Evolutionary conservation across 2,888 invertebrate genomes (phyloP).

Genomic region (Epinotia ramella): DNA sequence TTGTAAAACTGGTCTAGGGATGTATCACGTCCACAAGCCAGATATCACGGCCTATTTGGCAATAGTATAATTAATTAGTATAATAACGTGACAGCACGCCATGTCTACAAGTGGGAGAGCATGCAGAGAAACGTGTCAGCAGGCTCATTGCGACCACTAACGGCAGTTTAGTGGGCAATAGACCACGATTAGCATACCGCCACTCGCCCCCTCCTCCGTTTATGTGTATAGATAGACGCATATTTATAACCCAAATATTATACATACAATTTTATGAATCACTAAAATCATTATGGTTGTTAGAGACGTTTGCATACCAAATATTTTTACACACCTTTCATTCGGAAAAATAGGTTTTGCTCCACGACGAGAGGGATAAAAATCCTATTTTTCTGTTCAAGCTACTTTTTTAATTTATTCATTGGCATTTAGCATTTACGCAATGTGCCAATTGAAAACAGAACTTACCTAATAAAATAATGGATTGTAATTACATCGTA

Average conservation of each 20-base stretch:
- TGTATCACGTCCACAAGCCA: background rate
- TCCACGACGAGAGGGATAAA: too few relatives aligned
- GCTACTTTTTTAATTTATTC: too few relatives aligned
- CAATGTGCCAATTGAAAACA: too few relatives aligned
- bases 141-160: conserved; percentile 66
- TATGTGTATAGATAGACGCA: conserved; percentile 54
- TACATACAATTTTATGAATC: conserved; percentile 60
- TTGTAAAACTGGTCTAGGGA: background rate
- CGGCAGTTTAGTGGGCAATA: conserved; percentile 62
- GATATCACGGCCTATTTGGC: background rate
- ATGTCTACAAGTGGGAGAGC: conserved; percentile 49
- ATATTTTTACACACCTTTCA: too few relatives aligned
- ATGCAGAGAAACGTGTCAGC: conserved; percentile 47
- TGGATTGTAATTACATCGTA: too few relatives aligned
- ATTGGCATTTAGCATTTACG: too few relatives aligned
- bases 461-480: too few relatives aligned
- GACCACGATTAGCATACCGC: conserved; percentile 70
- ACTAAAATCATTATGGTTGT: conserved; percentile 59
- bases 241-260: conserved; percentile 63
- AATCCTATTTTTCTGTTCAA: too few relatives aligned
- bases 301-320: conserved; percentile 8
- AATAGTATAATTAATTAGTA: background rate
- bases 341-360: too few relatives aligned
- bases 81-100: conserved; percentile 26
- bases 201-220: conserved; percentile 49